These are phyloP conservation scores for Criorhina ranunculi DNA, from an alignment of 2,888 invertebrate species.

Conservation along the genomic window DNA sequence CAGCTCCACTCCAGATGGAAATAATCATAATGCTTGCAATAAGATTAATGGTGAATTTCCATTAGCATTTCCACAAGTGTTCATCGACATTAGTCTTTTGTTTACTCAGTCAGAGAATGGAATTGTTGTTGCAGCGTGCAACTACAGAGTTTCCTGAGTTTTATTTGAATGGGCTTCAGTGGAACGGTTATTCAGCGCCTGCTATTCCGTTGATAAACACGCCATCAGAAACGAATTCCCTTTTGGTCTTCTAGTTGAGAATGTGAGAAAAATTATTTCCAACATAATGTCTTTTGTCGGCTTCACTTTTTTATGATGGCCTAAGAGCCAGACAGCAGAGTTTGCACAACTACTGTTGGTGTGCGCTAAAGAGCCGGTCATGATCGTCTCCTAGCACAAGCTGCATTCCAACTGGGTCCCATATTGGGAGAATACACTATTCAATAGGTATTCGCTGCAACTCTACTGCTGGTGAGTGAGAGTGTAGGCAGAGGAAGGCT, in stretches of 20 bases:
- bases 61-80: conserved; percentile 72
- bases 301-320: conserved; percentile 70
- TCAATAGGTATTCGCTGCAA: conserved; percentile 39
- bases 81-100: conserved; percentile 62
- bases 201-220: conserved; percentile 67
- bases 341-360: conserved; percentile 68
- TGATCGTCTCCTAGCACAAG: conserved; percentile 68
- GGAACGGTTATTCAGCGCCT: conserved; percentile 48
- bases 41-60: conserved; percentile 72
- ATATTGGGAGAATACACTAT: conserved; percentile 72
- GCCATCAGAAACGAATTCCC: conserved; percentile 66
- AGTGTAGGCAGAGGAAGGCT: conserved; percentile 72
- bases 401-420: conserved; percentile 72
- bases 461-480: conserved; percentile 45
- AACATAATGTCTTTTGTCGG: conserved; percentile 76
- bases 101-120: conserved; percentile 55
- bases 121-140: conserved; percentile 26
- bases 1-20: conserved; percentile 52
- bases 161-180: conserved; percentile 34
- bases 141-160: conserved; percentile 21
- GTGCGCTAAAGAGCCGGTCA: conserved; percentile 56
- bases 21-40: conserved; percentile 70
- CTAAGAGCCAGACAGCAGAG: conserved; percentile 45
- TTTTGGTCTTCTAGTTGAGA: conserved; percentile 71
- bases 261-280: conserved; percentile 76